Evolutionary conservation across 2,797 vertebrate species (phyloP), one percentile per base, ranked within the genome.

Genomic region (Lepus oiostolus): DNA sequence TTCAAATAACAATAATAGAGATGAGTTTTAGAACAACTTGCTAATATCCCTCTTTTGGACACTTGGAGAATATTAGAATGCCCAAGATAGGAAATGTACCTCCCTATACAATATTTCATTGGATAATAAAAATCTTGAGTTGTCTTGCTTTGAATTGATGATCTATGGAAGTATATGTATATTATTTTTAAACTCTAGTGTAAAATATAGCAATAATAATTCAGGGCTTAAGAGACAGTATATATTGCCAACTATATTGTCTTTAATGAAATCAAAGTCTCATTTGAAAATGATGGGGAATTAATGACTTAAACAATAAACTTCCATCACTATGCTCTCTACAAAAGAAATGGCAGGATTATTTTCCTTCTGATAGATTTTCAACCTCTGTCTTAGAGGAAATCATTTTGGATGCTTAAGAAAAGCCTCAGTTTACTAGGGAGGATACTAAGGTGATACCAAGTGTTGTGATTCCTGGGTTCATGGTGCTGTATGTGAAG

Each of bases 281-380:
- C 79, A 58, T 60, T 96, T 94, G 91, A 84, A 96, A 95, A 97
- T 90, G 62, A 93, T 80, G 65, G 72, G n/a, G 87, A 96, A 96
- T 95, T 96, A 95, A 96, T 96, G 94, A 93, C 85, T 93, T 94
- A 85, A 93, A 84, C 68, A 97, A 86, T 95, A 96, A 92, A 76
- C 70, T 42, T 17, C 75, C 96, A 94, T 95, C 58, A 77, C 50
- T 93, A 32, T 17, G 85, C 14, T 19, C 67, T 83, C 24, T 68
- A 85, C 52, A 81, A 85, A 95, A 91, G 52, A 96, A 89, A 93
- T 35, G 76, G 85, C 30, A 92, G 63, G 47, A 79, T n/a, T 28
- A 89, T 80, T 76, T 85, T 42, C 72, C 24, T 90, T 93, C 84
- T 58, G 47, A 60, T 89, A 90, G 81, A 52, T 72, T 80, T 94